phyloP scores from a whole-genome alignment of 1,140 invertebrate species.

The Drosophila elegans region DNA sequence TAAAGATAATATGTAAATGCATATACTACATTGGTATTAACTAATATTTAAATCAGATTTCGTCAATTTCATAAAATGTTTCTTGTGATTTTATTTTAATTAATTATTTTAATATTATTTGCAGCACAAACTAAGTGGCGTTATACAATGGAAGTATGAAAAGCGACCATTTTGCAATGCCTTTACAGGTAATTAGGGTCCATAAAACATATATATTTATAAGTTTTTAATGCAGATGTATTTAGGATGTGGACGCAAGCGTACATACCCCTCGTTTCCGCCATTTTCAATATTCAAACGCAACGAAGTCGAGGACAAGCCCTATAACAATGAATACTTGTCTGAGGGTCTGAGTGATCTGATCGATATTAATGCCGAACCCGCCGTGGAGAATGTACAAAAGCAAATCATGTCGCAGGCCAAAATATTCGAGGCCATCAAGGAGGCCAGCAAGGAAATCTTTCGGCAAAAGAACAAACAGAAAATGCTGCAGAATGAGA shows the following conservation, averaged over 20 bases:
- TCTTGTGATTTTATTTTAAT: background rate
- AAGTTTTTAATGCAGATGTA: background rate
- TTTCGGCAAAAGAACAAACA: conserved; percentile 85
- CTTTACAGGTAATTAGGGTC: conserved; percentile 87
- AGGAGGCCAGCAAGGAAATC: conserved; percentile 89
- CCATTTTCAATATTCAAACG: conserved; percentile 76
- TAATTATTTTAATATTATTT: background rate
- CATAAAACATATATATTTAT: background rate
- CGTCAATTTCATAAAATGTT: no score
- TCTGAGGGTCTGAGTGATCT: conserved; percentile 88
- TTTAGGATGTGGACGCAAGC: conserved; percentile 89
- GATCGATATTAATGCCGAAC: conserved; percentile 88
- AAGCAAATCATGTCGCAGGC: conserved; percentile 91
- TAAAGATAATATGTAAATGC: no score
- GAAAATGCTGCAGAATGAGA: conserved; percentile 61
- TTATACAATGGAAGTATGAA: conserved; percentile 84
- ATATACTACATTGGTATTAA: no score
- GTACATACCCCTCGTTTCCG: conserved; percentile 86
- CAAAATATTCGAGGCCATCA: conserved; percentile 91
- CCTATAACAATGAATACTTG: conserved; percentile 70
- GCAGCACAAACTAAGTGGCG: conserved; percentile 78
- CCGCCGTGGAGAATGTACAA: conserved; percentile 89
- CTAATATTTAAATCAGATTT: no score
- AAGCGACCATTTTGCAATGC: conserved; percentile 91
- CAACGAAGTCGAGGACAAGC: conserved; percentile 71